These are phyloP conservation scores for Geotrupes spiniger DNA, from an alignment of 2,888 invertebrate species.

Conservation along the genomic window DNA sequence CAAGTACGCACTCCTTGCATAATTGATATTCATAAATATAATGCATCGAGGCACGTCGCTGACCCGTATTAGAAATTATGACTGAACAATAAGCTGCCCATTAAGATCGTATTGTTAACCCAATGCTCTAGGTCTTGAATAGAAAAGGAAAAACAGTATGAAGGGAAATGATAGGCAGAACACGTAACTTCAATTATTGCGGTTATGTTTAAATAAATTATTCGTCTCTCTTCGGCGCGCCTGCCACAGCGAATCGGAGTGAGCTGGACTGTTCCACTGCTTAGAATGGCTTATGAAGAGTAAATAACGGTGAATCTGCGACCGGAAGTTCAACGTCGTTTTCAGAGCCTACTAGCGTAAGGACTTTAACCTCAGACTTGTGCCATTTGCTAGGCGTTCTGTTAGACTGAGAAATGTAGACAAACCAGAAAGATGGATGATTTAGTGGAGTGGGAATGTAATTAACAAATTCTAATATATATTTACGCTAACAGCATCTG, in stretches of 20 bases:
- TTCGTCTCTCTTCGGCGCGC: neutral
- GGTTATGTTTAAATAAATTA: conserved; percentile 6
- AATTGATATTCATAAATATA: conserved; percentile 12
- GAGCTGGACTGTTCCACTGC: conserved; percentile 4
- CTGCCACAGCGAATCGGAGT: neutral
- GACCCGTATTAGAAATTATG: conserved; percentile 16
- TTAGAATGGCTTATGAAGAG: conserved; percentile 22
- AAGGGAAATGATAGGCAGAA: conserved; percentile 15
- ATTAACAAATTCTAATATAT: conserved; percentile 2
- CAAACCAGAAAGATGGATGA: conserved; percentile 20
- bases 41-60: neutral
- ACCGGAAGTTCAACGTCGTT: conserved; percentile 23
- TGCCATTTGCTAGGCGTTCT: conserved; percentile 23
- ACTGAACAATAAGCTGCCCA: conserved; percentile 19
- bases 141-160: conserved; percentile 23
- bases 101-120: conserved; percentile 30
- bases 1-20: no score
- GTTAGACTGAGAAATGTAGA: conserved; percentile 22
- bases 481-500: no score
- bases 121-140: conserved; percentile 28
- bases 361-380: conserved; percentile 23
- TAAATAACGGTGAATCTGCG: conserved; percentile 22
- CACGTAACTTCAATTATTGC: conserved; percentile 19
- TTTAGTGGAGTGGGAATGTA: conserved; percentile 13
- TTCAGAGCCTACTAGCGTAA: conserved; percentile 13